Evolutionary conservation across 2,113 vertebrate species (phyloP).

Genomic region (Nansenia antarctica): DNA sequence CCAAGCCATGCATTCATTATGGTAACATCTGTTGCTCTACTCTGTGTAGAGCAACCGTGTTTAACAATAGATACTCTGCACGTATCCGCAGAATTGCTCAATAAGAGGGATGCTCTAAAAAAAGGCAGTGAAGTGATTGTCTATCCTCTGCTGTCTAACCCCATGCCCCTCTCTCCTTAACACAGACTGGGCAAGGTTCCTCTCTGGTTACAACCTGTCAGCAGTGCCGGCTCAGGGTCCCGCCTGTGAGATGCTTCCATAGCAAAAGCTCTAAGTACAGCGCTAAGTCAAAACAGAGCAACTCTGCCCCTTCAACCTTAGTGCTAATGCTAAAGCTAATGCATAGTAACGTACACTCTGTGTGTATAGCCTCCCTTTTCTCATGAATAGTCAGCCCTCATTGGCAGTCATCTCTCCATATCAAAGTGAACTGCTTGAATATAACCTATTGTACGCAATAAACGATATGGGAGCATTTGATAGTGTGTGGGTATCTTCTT

Average conservation of each 20-base stretch:
- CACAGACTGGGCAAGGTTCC: background rate
- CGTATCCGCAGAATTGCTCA: background rate
- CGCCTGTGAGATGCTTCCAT: background rate
- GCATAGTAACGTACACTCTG: background rate
- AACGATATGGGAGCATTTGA: too few species aligned
- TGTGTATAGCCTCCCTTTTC: constrained; percentile 35
- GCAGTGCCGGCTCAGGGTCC: background rate
- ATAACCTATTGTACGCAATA: too few species aligned
- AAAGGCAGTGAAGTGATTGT: background rate
- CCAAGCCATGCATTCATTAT: constrained; percentile 40
- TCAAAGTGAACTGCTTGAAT: background rate
- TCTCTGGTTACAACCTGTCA: constrained; percentile 34
- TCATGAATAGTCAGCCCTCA: constrained; percentile 46
- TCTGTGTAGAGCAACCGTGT: constrained; percentile 18
- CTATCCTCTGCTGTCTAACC: background rate
- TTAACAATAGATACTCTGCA: constrained; percentile 19
- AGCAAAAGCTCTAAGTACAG: constrained; percentile 11
- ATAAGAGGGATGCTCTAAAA: constrained; percentile 2
- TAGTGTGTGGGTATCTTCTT: too few species aligned
- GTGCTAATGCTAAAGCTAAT: constrained; percentile 40
- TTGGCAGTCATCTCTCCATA: background rate
- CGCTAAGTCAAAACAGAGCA: constrained; percentile 12
- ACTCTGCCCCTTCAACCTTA: constrained; percentile 18
- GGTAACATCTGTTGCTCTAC: constrained; percentile 21
- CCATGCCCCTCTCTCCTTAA: background rate